Base-by-base conservation (phyloP, 1,140 invertebrate genomes). In the Hycleus cichorii region DNA sequence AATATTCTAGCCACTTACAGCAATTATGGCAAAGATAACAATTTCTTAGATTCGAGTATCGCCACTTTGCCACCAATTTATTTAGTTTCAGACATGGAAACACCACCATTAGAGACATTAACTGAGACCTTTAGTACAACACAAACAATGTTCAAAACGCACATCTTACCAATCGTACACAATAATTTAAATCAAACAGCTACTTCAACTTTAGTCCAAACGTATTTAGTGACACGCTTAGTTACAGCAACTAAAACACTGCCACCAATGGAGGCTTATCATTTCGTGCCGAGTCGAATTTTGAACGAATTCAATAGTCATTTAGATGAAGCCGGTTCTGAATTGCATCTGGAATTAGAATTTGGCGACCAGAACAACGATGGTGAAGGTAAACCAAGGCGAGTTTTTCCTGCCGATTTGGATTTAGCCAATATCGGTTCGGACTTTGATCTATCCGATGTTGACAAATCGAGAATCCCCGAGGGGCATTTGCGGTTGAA, bases 101-200 rank as follows among this genome's bases (percentile, higher is more conserved):
- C 88, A 1, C 89, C 88, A 18, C 87, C 89, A 1, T 71, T 94
- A 49, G 88, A 93, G 76, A 94, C 90, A 0, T 76, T 91, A n/a
- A 93, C 89, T 0, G 90, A 94, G 75, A 91, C 89, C 1, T 93
- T 92, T 75, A 92, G 90, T 57, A 92, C 91, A 4, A 92, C 90
- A 0, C 88, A 93, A 73, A 83, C 86, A 1, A 83, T 93, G 74
- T 73, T 92, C 2, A 93, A 93, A 70, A 93, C 91, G 0, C 89
- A 93, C 64, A 83, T 95, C 51, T 74, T 95, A 46, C 91, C 91
- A 1, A 83, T 93, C 1, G 77, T 93, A 8, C 80, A 80, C 47
- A 42, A 10, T 9, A 83, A 84, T 25, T 80, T 80, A 6, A 85
- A 83, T 44, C 82, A 88, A 60, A 88, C 88, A 0, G 83, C 81